Conservation (phyloP, 2,888 invertebrate species). For the Ophion obscuratus region DNA sequence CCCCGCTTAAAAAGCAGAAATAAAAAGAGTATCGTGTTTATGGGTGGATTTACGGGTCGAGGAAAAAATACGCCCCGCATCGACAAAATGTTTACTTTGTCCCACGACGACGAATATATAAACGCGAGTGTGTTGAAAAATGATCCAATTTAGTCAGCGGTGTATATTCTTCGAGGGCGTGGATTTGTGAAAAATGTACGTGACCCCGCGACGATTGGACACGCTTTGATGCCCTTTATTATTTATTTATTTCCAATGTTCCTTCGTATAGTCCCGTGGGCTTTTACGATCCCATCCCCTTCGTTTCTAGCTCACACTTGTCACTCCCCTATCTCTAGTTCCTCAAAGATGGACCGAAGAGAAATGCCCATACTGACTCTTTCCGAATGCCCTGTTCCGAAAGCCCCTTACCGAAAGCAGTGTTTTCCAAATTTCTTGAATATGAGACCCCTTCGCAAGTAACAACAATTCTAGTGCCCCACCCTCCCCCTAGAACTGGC, state of each 20-base stretch:
- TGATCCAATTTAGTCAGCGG: not conserved
- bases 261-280: not conserved
- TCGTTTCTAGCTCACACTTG: not conserved
- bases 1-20: conserved; percentile 11
- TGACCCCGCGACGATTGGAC: not conserved
- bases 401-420: too few species aligned
- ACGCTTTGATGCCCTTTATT: not conserved
- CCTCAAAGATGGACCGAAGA: too few species aligned
- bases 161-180: not conserved
- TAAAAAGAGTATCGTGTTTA: conserved; percentile 19
- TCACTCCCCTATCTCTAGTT: too few species aligned
- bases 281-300: not conserved
- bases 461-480: too few species aligned
- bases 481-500: too few species aligned
- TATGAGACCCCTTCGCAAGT: too few species aligned
- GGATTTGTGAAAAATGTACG: not conserved
- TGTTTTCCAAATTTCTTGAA: too few species aligned
- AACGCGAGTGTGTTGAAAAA: not conserved
- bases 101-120: not conserved
- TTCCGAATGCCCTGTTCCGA: too few species aligned
- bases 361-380: too few species aligned
- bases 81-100: conserved; percentile 12
- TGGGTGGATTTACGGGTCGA: conserved; percentile 28
- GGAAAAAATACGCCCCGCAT: not conserved
- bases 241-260: not conserved